Conservation (phyloP, 2,797 vertebrate genomes). For the Kryptolebias ocellatus region DNA sequence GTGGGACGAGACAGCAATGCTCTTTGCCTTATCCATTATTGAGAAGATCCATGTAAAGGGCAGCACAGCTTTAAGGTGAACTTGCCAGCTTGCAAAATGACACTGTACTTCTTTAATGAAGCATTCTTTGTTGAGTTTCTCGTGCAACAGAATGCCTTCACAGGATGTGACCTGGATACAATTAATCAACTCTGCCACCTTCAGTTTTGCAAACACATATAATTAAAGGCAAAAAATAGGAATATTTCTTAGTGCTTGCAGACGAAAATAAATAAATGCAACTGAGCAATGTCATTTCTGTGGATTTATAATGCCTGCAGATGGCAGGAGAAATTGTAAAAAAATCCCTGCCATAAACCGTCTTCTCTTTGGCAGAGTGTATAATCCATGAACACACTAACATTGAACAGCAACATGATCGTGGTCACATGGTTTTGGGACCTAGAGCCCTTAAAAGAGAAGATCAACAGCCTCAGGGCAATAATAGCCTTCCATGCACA, state of each 20-base stretch:
- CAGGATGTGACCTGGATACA: constrained; percentile 44
- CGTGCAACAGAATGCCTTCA: constrained; percentile 32
- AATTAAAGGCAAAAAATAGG: constrained; percentile 9
- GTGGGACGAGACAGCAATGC: constrained; percentile 54
- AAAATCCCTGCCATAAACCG: constrained; percentile 8
- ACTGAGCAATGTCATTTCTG: neutral
- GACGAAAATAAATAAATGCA: neutral
- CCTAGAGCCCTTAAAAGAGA: constrained; percentile 46
- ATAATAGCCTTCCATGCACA: constrained; percentile 60
- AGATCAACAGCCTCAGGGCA: constrained; percentile 62
- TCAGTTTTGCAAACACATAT: constrained; percentile 31
- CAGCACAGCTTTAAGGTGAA: constrained; percentile 50
- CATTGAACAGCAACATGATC: constrained; percentile 35
- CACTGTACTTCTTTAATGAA: constrained; percentile 51
- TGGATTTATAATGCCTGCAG: constrained; percentile 16
- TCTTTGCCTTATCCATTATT: constrained; percentile 65
- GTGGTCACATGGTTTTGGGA: constrained; percentile 44
- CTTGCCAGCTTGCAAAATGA: constrained; percentile 57
- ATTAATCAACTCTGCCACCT: constrained; percentile 14
- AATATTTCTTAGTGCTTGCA: neutral
- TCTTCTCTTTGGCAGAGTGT: constrained; percentile 11
- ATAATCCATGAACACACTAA: constrained; percentile 34
- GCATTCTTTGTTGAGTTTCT: constrained; percentile 29
- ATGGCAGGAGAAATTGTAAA: neutral
- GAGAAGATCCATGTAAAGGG: constrained; percentile 63